Base-by-base conservation (phyloP, 2,888 invertebrate genomes). In the Uropetala carovei region DNA sequence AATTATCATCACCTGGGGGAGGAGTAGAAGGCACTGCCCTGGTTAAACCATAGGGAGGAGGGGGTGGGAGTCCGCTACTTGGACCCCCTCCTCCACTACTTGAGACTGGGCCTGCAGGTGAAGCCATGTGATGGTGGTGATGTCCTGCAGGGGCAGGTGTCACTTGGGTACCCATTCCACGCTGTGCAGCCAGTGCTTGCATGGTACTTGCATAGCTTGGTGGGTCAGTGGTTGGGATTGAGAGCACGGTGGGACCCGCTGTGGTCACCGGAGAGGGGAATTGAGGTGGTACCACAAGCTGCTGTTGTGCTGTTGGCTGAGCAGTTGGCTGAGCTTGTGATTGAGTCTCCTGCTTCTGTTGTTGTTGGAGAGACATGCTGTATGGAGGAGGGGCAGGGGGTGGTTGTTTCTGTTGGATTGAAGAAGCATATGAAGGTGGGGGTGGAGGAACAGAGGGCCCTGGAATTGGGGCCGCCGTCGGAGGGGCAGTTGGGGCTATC, bases 161-260 rank as follows among this genome's bases (percentile, higher is more conserved):
- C 93, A 89, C 93, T 30, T 64, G 89, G 13, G 89, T 68, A 11
- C 59, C 89, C 27, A 93, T 93, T 58, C 96, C 97, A 92, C 97
- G 95, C 94, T 97, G 96, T 91, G 96, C 97, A 13, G 97, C 97
- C 93, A 97, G 95, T 27, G 97, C 97, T 95, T 98, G 98, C 97
- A 99, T 98, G 85, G 98, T 98, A 94, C 97, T 98, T 18, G 98
- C 98, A 95, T 98, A 99, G 94, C 98, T 98, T 10, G 98, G 98
- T 0, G 98, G 98, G 94, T 98, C 98, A 75, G 98, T 98, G 83
- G 98, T 98, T n/a, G 94, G 94, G 30, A 89, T 89, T 43, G 89
- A 89, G 43, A 89, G 64, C 75, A 94, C 93, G 93, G 96, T 95
- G 3, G 95, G 94, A 93, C 94, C 93, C 93, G 95, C 92, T 10